Conservation (phyloP, 2,888 invertebrate species). For the Melinopterus prodromus region DNA sequence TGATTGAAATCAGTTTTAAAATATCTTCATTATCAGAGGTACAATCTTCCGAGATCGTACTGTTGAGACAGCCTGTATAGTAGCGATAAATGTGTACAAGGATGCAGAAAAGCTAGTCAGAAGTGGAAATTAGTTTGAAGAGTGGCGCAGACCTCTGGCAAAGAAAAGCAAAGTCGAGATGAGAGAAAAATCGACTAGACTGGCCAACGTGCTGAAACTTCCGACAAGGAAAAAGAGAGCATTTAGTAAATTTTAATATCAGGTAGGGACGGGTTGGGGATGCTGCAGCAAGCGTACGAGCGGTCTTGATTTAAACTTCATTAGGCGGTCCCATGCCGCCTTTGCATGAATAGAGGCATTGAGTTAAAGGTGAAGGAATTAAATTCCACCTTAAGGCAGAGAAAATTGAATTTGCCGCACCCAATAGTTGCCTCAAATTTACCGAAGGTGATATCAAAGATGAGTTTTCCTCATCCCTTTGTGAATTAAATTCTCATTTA, state of each 20-base stretch:
- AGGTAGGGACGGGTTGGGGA: not conserved
- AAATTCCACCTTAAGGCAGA: not conserved
- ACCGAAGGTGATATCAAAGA: too few species aligned
- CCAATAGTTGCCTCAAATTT: not conserved
- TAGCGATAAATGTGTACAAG: too few species aligned
- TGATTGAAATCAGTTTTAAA: too few species aligned
- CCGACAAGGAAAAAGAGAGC: not conserved
- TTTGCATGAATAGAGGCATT: not conserved
- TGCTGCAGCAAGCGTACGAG: not conserved
- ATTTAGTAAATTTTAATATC: not conserved
- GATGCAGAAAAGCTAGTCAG: too few species aligned
- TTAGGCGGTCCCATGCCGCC: not conserved
- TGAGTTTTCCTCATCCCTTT: too few species aligned
- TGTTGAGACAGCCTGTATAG: too few species aligned
- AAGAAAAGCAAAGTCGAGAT: not conserved
- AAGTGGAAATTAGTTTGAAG: too few species aligned
- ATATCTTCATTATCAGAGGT: too few species aligned
- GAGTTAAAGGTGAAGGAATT: not conserved
- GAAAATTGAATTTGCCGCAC: not conserved
- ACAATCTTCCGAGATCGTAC: too few species aligned
- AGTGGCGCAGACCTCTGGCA: not conserved
- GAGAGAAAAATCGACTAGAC: not conserved
- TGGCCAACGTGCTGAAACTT: not conserved
- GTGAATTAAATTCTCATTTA: too few species aligned
- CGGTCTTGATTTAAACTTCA: not conserved